Conservation (phyloP, 1,140 invertebrate genomes). For the Kradibia gibbosae region DNA sequence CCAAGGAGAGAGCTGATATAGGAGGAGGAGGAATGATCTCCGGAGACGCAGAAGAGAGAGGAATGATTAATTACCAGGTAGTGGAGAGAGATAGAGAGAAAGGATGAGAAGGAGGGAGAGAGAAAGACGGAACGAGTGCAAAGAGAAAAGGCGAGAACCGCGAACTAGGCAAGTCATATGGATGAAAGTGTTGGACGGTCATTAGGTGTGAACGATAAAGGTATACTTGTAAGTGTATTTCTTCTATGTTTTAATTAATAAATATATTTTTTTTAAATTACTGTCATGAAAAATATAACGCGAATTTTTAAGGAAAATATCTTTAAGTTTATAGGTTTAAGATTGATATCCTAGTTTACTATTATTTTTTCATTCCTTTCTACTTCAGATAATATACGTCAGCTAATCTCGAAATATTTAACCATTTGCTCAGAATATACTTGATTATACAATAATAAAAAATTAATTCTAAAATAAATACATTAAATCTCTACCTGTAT, state of each 20-base stretch:
- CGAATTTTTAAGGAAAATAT: slow-evolving; percentile 26
- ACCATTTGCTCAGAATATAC: no score
- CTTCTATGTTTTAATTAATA: neutral
- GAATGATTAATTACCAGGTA: slow-evolving; percentile 72
- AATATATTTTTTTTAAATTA: slow-evolving; percentile 26
- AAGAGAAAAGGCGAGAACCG: slow-evolving; percentile 12
- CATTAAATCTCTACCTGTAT: no score
- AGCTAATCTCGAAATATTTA: no score
- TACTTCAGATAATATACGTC: neutral
- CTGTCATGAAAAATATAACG: slow-evolving; percentile 30
- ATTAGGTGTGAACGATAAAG: slow-evolving; percentile 39
- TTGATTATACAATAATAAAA: no score
- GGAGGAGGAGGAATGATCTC: slow-evolving; percentile 59
- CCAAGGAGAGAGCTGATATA: slow-evolving; percentile 48
- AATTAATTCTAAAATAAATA: no score
- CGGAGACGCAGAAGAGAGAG: slow-evolving; percentile 57
- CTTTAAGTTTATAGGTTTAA: neutral
- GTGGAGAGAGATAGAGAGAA: slow-evolving; percentile 59
- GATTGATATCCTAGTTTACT: neutral
- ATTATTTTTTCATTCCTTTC: neutral
- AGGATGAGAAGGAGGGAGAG: slow-evolving; percentile 28
- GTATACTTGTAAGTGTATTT: neutral
- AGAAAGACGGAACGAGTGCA: slow-evolving; percentile 5
- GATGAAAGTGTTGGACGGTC: slow-evolving; percentile 48
- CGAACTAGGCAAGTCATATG: slow-evolving; percentile 27